A percentile compares a stretch with the other conserved stretches of the same genome.
These are phyloP conservation scores for Rhincodon typus DNA, from an alignment of 2,797 vertebrate species.

Conservation along the genomic window DNA sequence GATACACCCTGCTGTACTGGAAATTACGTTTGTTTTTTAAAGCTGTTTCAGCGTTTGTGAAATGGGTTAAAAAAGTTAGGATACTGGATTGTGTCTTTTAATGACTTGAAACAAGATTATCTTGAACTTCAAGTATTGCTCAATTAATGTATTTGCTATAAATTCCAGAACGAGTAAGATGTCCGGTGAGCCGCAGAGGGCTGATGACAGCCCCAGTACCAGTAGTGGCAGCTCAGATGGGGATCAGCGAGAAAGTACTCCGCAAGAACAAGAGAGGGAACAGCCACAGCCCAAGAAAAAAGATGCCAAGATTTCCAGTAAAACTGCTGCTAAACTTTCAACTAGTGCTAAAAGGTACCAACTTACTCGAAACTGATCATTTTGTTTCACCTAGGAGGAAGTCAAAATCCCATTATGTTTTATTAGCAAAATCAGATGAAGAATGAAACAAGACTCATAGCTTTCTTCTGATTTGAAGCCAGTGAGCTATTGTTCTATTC, in stretches of 20 bases:
- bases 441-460: neutral
- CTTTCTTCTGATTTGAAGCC: neutral
- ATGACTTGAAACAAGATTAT: neutral
- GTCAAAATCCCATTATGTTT: neutral
- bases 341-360: slow-evolving; percentile 96
- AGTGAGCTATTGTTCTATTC: neutral
- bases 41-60: neutral
- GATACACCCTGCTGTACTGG: neutral
- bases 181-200: slow-evolving; percentile 95
- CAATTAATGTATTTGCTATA: slow-evolving; percentile 40
- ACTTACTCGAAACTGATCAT: neutral
- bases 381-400: neutral
- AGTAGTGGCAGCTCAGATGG: slow-evolving; percentile 97
- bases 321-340: slow-evolving; percentile 95
- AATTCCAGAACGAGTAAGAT: slow-evolving; percentile 64
- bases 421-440: neutral
- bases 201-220: slow-evolving; percentile 95
- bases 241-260: slow-evolving; percentile 84
- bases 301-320: slow-evolving; percentile 97
- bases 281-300: slow-evolving; percentile 96
- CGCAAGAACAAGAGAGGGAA: slow-evolving; percentile 85
- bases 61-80: neutral
- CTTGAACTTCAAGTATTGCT: neutral
- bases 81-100: neutral
- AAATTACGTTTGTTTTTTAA: neutral